A percentile compares a stretch with the other conserved stretches of the same genome.
phyloP scores from a whole-genome alignment of 2,797 vertebrate genomes.

The Characodon lateralis region DNA sequence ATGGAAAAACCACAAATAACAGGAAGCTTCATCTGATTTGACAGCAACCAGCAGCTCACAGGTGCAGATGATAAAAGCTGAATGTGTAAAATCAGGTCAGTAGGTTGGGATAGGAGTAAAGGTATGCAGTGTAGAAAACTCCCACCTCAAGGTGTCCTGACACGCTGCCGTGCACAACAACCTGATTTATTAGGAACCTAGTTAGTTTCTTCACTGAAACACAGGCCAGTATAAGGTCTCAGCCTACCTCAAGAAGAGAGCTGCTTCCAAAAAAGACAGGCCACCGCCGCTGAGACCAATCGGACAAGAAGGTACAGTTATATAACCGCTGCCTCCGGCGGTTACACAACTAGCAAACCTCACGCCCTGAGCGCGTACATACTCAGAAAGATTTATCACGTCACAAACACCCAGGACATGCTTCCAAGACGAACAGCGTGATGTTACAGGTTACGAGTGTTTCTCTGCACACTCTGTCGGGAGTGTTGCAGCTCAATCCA shows the following conservation, averaged over 20 bases:
- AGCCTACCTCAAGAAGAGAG: slow-evolving; percentile 31
- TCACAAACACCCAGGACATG: slow-evolving; percentile 10
- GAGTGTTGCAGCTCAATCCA: slow-evolving; percentile 10
- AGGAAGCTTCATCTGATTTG: slow-evolving; percentile 7
- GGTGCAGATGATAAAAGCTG: background rate
- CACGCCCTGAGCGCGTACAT: slow-evolving; percentile 21
- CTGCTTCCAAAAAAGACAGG: slow-evolving; percentile 44
- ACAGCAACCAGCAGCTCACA: background rate
- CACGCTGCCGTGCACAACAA: background rate
- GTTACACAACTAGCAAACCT: slow-evolving; percentile 73
- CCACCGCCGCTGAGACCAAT: slow-evolving; percentile 50
- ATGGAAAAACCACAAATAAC: slow-evolving; percentile 5
- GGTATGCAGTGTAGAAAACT: slow-evolving; percentile 1
- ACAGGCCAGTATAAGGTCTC: slow-evolving; percentile 1
- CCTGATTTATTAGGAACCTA: slow-evolving; percentile 5
- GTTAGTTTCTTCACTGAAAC: slow-evolving; percentile 5
- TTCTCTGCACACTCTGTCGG: background rate
- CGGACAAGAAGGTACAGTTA: slow-evolving; percentile 62
- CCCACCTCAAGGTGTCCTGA: background rate
- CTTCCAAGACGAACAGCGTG: background rate
- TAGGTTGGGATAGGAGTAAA: slow-evolving; percentile 1
- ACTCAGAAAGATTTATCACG: slow-evolving; percentile 11
- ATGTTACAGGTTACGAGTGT: slow-evolving; percentile 8
- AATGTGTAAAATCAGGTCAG: slow-evolving; percentile 15
- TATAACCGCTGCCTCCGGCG: slow-evolving; percentile 69